phyloP scores from a whole-genome alignment of 2,888 invertebrate species.

The Pherbina coryleti region DNA sequence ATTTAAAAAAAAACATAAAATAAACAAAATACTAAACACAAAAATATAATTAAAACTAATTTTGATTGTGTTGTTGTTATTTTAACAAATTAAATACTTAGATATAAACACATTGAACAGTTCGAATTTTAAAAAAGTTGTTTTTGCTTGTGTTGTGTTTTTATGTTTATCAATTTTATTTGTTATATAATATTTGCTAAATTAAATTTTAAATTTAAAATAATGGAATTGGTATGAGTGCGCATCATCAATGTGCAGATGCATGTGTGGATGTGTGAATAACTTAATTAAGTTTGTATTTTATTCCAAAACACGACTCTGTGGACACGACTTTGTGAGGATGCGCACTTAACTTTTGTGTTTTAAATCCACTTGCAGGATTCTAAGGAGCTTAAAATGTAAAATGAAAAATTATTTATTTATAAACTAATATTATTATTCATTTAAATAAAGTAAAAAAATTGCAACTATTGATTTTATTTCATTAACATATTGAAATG shows the following conservation, averaged over 20 bases:
- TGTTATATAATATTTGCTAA: conserved; percentile 2
- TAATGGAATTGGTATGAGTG: conserved; percentile 1
- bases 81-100: conserved; percentile 9
- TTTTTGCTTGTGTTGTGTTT: background rate
- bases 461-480: conserved; percentile 42
- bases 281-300: too few species aligned
- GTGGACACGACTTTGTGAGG: background rate
- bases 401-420: conserved; percentile 38
- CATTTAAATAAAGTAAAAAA: conserved; percentile 13
- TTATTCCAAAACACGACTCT: too few species aligned
- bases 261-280: too few species aligned
- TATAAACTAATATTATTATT: conserved; percentile 17
- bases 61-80: conserved; percentile 19
- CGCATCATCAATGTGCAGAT: background rate
- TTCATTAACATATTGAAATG: conserved; percentile 32
- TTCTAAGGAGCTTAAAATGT: conserved; percentile 49
- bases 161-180: background rate
- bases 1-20: background rate
- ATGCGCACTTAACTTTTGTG: conserved; percentile 22
- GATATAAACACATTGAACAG: background rate
- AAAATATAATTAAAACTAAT: conserved; percentile 20
- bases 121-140: background rate
- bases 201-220: background rate
- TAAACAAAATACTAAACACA: background rate
- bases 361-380: conserved; percentile 65